These are phyloP conservation scores for Carcina quercana DNA, from an alignment of 2,888 invertebrate species.

Conservation along the genomic window DNA sequence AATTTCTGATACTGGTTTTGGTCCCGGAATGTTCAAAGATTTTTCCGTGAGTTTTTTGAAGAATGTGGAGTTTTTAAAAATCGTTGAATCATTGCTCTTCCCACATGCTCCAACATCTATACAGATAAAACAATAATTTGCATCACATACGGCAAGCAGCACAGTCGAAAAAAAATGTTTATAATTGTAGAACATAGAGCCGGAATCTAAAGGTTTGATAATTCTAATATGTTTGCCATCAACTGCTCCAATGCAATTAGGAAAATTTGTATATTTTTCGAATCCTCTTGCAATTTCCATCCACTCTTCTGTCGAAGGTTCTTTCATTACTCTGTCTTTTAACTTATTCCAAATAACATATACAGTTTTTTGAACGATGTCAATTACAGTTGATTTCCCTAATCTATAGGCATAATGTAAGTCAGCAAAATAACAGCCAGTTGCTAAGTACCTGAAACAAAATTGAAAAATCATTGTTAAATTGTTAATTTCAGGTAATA, in stretches of 20 bases:
- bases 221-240: background rate
- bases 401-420: conserved; percentile 8
- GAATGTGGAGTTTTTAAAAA: conserved; percentile 11
- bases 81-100: conserved; percentile 9
- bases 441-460: conserved; percentile 12
- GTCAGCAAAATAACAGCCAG: conserved; percentile 6
- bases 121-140: conserved; percentile 12
- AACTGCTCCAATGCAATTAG: background rate
- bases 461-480: no score
- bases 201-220: background rate
- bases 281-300: conserved; percentile 10
- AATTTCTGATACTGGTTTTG: no score
- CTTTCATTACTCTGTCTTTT: conserved; percentile 7
- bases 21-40: background rate
- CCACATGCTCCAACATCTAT: conserved; percentile 4
- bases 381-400: conserved; percentile 9
- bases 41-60: conserved; percentile 7
- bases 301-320: conserved; percentile 8
- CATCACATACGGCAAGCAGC: conserved; percentile 9
- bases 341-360: background rate
- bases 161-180: conserved; percentile 1
- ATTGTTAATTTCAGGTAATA: conserved; percentile 25
- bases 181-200: background rate
- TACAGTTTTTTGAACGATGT: conserved; percentile 6
- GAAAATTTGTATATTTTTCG: conserved; percentile 5